Evolutionary conservation across 1,140 invertebrate species (phyloP).

Genomic region (Drosophila tsacasi): DNA sequence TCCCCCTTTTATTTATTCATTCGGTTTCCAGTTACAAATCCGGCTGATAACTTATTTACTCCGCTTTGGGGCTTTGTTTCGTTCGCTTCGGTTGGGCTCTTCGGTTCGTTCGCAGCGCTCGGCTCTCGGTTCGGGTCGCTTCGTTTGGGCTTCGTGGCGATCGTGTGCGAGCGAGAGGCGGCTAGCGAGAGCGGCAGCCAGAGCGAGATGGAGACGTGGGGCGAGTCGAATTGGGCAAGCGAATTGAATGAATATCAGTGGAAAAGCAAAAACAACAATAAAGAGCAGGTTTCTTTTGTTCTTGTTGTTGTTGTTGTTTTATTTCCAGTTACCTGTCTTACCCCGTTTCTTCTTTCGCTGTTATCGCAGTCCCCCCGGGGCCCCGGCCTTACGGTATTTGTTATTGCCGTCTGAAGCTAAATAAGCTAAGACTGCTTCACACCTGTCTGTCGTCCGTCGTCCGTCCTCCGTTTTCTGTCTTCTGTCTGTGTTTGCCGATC

Average conservation of each 20-base stretch:
- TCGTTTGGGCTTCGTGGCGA: slow-evolving; percentile 35
- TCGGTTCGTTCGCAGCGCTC: slow-evolving; percentile 2
- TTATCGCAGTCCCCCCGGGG: slow-evolving; percentile 46
- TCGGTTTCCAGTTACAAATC: slow-evolving; percentile 78
- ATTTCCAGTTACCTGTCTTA: slow-evolving; percentile 11
- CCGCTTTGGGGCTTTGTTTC: slow-evolving; percentile 66
- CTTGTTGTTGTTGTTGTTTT: not conserved
- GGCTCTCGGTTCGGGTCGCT: slow-evolving; percentile 9
- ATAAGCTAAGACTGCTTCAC: slow-evolving; percentile 67
- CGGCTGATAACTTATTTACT: slow-evolving; percentile 82
- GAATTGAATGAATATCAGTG: slow-evolving; percentile 73
- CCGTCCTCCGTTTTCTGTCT: not conserved
- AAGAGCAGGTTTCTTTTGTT: slow-evolving; percentile 64
- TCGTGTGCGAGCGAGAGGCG: slow-evolving; percentile 35
- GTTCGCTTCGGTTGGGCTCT: slow-evolving; percentile 26
- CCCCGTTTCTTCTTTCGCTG: slow-evolving; percentile 6
- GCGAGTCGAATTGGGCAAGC: slow-evolving; percentile 57
- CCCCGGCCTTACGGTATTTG: slow-evolving; percentile 66
- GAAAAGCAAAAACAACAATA: slow-evolving; percentile 11
- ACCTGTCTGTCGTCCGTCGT: slow-evolving; percentile 49
- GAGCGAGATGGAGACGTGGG: slow-evolving; percentile 20
- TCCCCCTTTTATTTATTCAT: slow-evolving; percentile 77
- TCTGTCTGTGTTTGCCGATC: slow-evolving; percentile 7
- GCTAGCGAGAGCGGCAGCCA: slow-evolving; percentile 24
- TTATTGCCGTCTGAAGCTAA: slow-evolving; percentile 50